These are phyloP conservation scores for Paramormyrops hopkinsi DNA, from an alignment of 2,797 vertebrate species.

Conservation along the genomic window DNA sequence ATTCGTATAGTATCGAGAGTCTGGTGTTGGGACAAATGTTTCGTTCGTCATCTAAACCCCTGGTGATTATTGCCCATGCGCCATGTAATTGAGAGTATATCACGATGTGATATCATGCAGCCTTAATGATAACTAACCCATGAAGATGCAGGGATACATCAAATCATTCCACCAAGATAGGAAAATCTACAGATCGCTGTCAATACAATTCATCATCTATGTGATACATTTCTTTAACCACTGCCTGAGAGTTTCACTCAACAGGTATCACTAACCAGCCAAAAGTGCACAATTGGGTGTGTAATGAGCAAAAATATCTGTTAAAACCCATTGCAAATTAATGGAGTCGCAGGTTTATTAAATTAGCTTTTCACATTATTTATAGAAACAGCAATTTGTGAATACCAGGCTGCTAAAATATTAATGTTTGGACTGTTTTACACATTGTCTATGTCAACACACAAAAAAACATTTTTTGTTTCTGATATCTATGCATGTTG, in stretches of 20 bases:
- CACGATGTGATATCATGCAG: neutral
- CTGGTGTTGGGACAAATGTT: neutral
- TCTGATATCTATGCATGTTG: neutral
- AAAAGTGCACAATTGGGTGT: neutral
- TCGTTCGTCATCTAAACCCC: neutral
- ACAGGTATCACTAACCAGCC: neutral
- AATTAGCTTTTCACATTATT: neutral
- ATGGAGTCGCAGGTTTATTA: neutral
- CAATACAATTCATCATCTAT: neutral
- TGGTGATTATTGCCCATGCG: neutral
- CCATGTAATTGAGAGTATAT: neutral
- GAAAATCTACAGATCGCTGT: neutral
- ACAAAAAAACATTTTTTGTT: neutral
- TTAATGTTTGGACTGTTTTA: neutral
- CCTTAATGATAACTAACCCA: neutral
- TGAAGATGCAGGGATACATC: neutral
- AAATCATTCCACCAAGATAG: neutral
- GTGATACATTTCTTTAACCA: neutral
- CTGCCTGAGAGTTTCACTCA: neutral
- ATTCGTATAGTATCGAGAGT: neutral
- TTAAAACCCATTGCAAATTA: neutral
- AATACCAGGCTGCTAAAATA: neutral
- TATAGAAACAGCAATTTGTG: neutral
- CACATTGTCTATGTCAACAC: neutral
- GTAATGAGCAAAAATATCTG: neutral